Evolutionary conservation across 2,797 vertebrate species (phyloP), one percentile per base, ranked within the genome.

Genomic region (Coccyzus lansbergi): DNA sequence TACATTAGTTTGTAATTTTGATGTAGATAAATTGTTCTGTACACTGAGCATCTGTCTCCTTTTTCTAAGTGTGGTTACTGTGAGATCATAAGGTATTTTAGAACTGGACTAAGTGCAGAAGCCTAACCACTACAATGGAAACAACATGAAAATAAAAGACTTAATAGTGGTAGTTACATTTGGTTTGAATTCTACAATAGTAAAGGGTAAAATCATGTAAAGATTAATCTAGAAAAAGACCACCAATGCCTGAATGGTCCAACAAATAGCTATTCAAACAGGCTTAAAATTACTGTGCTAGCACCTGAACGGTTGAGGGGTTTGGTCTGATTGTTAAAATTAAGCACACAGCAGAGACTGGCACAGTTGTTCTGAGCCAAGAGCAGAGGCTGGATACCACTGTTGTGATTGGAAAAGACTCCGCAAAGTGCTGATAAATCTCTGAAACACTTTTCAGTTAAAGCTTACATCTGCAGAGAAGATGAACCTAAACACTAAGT

Each of bases 331-430:
- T 46, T 88, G 86, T 82, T 56, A 49, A 74, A 86, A 59, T 46
- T 36, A 78, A 42, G 38, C 18, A 56, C 19, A 18, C 4, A 60
- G 31, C 2, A 12, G 60, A 81, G 25, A 63, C 12, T 13, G 67
- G 33, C 15, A 11, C 77, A 89, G 31, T 14, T 44, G 42, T 82
- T 55, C 1, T 6, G 10, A 95, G 64, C 22, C 33, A 52, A 7
- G 28, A 84, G 25, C 8, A 70, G 24, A 70, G 28, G 13, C 4
- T 52, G 34, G 20, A 62, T 20, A 38, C 25, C 25, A 40, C 4
- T 2, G 4, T 4, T 0, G 0, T 3, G 4, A 63, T 34, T 40
- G 10, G 25, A 88, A 65, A 29, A 10, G 22, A 62, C 25, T 25
- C 15, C 0, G 4, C 46, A 74, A 93, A 83, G 12, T 16, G 68